These are phyloP conservation scores for Polydrusus cervinus DNA, from an alignment of 2,888 invertebrate species.

Conservation along the genomic window DNA sequence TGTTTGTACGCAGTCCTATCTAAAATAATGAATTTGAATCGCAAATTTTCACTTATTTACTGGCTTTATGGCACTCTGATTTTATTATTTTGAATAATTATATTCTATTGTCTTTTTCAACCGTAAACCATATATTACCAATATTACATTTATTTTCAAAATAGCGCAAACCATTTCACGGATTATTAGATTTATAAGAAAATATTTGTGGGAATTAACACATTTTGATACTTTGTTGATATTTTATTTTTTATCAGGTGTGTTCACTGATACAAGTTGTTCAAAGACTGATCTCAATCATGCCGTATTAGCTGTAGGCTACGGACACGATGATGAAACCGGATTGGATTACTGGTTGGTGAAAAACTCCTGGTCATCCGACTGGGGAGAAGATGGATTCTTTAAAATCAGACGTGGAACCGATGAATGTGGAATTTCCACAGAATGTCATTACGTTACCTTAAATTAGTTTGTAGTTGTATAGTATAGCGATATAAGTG, in stretches of 20 bases:
- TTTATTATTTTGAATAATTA: no score
- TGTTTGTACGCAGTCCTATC: no score
- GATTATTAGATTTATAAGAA: no score
- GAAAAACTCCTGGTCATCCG: constrained; percentile 77
- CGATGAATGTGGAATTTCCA: constrained; percentile 89
- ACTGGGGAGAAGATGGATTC: constrained; percentile 60
- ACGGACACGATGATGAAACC: constrained; percentile 75
- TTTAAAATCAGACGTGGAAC: constrained; percentile 53
- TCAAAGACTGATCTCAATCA: constrained; percentile 80
- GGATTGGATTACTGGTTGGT: constrained; percentile 77
- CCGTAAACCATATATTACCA: no score
- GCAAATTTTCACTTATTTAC: no score
- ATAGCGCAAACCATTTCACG: no score
- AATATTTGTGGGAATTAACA: no score
- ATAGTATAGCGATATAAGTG: not conserved
- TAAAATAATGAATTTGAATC: no score
- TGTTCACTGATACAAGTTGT: constrained; percentile 84
- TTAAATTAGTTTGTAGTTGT: no score
- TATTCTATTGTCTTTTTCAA: no score
- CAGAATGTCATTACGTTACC: constrained; percentile 62
- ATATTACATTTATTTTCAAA: no score
- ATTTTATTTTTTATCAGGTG: constrained; percentile 71
- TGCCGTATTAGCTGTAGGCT: constrained; percentile 85
- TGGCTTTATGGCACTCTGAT: no score
- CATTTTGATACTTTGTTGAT: not conserved